phyloP scores from a whole-genome alignment of 2,113 vertebrate genomes.

The Thymallus thymallus region DNA sequence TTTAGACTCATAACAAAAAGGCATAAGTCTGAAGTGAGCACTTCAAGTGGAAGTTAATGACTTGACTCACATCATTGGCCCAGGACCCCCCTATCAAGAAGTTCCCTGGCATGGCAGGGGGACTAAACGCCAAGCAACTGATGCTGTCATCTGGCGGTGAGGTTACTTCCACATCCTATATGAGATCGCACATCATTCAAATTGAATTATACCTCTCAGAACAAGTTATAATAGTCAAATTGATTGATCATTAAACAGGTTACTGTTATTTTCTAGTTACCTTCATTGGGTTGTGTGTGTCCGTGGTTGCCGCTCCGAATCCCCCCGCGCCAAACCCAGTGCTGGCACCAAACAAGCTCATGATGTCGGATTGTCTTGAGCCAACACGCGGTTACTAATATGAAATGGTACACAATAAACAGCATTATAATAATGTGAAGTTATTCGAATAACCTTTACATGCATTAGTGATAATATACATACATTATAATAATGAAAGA shows the following conservation, averaged over 20 bases:
- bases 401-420: neutral
- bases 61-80: slow-evolving; percentile 93
- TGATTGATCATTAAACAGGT: too few relatives aligned
- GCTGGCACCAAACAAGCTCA: neutral
- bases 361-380: neutral
- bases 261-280: neutral
- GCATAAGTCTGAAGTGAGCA: too few relatives aligned
- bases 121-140: slow-evolving; percentile 94
- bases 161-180: slow-evolving; percentile 93
- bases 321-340: neutral
- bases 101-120: slow-evolving; percentile 90
- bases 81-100: slow-evolving; percentile 97
- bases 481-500: too few relatives aligned
- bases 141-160: slow-evolving; percentile 98
- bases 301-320: neutral
- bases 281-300: slow-evolving; percentile 2
- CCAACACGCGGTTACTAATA: neutral
- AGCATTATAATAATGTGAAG: neutral
- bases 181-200: neutral
- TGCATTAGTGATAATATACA: too few relatives aligned
- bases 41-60: neutral
- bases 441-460: too few relatives aligned
- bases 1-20: too few relatives aligned
- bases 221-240: too few relatives aligned
- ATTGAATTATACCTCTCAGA: too few relatives aligned